These are phyloP conservation scores for Tubulanus polymorphus DNA, from an alignment of 2,888 invertebrate species.

Conservation along the genomic window DNA sequence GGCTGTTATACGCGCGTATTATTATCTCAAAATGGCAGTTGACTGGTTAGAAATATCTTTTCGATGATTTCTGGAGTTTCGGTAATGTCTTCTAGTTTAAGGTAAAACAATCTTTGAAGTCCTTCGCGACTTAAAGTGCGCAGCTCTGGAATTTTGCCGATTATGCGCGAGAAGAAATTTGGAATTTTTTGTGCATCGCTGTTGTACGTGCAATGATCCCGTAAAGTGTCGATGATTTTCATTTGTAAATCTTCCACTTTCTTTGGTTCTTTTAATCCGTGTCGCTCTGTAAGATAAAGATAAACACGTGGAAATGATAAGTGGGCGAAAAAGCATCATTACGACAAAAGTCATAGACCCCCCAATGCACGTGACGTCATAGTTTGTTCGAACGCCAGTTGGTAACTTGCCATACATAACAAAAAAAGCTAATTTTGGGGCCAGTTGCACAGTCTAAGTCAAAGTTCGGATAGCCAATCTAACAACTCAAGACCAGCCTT, in stretches of 20 bases:
- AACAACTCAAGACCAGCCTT: too few relatives aligned
- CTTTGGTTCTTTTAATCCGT: constrained; percentile 85
- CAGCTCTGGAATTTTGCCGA: constrained; percentile 88
- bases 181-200: constrained; percentile 83
- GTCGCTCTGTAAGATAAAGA: constrained; percentile 69
- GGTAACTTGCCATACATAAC: too few relatives aligned
- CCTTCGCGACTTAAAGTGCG: constrained; percentile 90
- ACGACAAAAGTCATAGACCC: too few relatives aligned
- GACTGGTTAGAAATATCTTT: constrained; percentile 90
- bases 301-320: too few relatives aligned
- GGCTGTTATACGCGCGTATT: neutral
- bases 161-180: constrained; percentile 87
- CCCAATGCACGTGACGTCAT: too few relatives aligned
- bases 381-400: too few relatives aligned
- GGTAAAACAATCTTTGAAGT: constrained; percentile 87
- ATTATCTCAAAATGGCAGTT: constrained; percentile 75
- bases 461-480: too few relatives aligned
- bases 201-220: constrained; percentile 93
- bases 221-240: constrained; percentile 90
- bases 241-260: constrained; percentile 92
- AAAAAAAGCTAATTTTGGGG: too few relatives aligned
- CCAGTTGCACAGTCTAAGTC: too few relatives aligned
- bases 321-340: too few relatives aligned
- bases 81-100: constrained; percentile 86
- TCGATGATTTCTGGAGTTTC: constrained; percentile 90